Evolutionary conservation across 2,113 vertebrate species (phyloP).

Genomic region (Hippocampus comes): DNA sequence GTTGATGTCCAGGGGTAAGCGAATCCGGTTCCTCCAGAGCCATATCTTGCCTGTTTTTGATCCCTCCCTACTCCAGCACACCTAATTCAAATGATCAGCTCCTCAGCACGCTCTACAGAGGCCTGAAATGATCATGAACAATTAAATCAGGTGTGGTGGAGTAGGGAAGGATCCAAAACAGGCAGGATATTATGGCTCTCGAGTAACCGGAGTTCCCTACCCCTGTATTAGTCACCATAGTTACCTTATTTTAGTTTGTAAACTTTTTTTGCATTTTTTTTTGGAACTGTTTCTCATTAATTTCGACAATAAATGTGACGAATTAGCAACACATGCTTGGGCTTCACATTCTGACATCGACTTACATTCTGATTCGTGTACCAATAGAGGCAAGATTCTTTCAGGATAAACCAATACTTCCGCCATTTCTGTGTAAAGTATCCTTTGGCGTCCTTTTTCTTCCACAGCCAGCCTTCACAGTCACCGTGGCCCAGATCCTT

Average conservation of each 20-base stretch:
- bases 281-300: neutral
- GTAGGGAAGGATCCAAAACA: no score
- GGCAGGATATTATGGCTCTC: no score
- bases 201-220: no score
- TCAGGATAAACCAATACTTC: constrained; percentile 90
- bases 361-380: constrained; percentile 91
- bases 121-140: no score
- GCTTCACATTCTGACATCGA: neutral
- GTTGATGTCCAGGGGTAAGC: neutral
- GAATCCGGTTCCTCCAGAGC: no score
- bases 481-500: constrained; percentile 86
- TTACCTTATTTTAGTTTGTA: neutral
- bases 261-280: neutral
- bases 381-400: constrained; percentile 89
- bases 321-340: neutral
- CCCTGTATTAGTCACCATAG: neutral
- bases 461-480: constrained; percentile 90
- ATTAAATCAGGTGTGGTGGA: no score
- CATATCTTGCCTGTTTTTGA: no score
- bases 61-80: no score
- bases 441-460: constrained; percentile 87
- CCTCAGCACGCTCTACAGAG: no score
- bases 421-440: constrained; percentile 92
- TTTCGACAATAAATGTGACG: neutral
- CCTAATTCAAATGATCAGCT: no score